Evolutionary conservation across 2,113 vertebrate species (phyloP).

Genomic region (Pionites leucogaster): DNA sequence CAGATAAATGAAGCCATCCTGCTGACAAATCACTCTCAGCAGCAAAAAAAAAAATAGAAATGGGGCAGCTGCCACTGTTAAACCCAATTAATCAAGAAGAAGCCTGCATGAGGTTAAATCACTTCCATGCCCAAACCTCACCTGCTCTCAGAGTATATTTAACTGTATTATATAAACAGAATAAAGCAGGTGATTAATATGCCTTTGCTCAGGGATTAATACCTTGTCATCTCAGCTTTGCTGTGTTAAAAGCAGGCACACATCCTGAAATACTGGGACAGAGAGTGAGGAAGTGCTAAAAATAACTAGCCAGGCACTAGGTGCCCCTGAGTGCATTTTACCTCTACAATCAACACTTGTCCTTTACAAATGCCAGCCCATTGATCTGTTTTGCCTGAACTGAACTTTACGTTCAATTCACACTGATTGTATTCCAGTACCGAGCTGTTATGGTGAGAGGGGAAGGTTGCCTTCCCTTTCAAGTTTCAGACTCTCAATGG

Average conservation of each 20-base stretch:
- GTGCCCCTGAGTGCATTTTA: not conserved
- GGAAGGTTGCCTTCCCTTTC: not conserved
- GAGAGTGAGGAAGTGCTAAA: not conserved
- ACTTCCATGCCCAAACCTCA: not conserved
- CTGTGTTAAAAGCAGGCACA: not conserved
- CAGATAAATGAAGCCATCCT: not conserved
- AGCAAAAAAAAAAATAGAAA: not conserved
- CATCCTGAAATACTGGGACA: not conserved
- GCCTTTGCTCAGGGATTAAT: conserved; percentile 26
- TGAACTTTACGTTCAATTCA: not conserved
- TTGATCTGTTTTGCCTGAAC: not conserved
- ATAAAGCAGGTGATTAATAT: conserved; percentile 27
- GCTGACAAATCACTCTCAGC: not conserved
- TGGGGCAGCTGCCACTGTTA: not conserved
- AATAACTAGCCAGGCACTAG: not conserved
- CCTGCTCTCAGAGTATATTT: conserved; percentile 3
- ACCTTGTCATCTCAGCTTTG: not conserved
- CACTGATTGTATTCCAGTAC: not conserved
- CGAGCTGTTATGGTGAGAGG: not conserved
- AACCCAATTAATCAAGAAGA: not conserved
- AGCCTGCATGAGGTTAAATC: not conserved
- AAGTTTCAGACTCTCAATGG: not conserved
- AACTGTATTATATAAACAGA: conserved; percentile 23
- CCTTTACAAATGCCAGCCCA: conserved; percentile 33
- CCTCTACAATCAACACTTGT: not conserved